Percentiles rank a stretch among this genome's conserved stretches.
phyloP scores from a whole-genome alignment of 2,113 vertebrate genomes.

The Theristicus caerulescens region DNA sequence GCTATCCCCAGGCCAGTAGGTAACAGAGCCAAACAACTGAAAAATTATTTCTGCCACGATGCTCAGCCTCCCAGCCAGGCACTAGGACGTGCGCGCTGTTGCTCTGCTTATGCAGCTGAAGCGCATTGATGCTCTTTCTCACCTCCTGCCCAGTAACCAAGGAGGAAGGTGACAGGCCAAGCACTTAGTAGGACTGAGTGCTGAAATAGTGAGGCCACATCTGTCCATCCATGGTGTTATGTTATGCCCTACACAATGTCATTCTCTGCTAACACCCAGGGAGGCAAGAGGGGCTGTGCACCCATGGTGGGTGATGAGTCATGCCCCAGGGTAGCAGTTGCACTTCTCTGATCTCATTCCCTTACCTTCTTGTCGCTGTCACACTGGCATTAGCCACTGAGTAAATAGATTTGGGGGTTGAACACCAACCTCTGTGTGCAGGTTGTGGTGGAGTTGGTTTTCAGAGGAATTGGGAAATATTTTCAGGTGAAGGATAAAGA shows the following conservation, averaged over 20 bases:
- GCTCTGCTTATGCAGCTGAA: background rate
- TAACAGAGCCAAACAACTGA: background rate
- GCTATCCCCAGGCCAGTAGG: background rate
- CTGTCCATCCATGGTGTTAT: background rate
- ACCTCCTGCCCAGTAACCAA: no score
- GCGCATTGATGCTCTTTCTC: background rate
- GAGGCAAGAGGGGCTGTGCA: background rate
- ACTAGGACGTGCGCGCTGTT: fast-evolving
- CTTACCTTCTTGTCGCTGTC: background rate
- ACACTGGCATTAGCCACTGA: background rate
- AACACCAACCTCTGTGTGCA: background rate
- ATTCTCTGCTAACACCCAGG: background rate
- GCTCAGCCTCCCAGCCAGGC: background rate
- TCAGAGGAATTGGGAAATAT: background rate
- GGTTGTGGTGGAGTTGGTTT: background rate
- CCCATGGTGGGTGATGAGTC: fast-evolving
- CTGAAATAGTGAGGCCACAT: background rate
- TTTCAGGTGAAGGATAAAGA: background rate
- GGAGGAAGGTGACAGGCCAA: background rate
- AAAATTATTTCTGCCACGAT: background rate
- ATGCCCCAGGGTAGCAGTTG: background rate
- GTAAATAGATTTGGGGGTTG: background rate
- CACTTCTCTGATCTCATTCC: background rate
- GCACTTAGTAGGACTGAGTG: background rate
- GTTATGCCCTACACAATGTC: background rate